Conservation (phyloP, 2,797 vertebrate species). For the Perodicticus potto region DNA sequence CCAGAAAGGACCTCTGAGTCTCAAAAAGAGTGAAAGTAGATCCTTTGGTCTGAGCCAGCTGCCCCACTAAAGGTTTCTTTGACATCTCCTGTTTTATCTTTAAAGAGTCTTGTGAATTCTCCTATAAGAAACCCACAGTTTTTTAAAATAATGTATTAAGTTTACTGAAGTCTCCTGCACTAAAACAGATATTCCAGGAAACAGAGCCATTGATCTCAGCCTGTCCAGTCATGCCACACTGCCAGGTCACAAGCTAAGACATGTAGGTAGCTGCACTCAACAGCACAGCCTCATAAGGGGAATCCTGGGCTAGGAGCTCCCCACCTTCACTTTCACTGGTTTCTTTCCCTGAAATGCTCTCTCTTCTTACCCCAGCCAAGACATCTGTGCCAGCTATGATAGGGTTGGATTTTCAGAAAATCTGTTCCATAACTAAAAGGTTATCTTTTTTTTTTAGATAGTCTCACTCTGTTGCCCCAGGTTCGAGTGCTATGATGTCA, state of each 20-base stretch:
- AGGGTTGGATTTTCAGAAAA: background rate
- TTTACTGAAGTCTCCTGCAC: background rate
- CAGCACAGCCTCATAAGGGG: background rate
- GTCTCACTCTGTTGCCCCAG: too few relatives aligned
- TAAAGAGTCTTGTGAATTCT: background rate
- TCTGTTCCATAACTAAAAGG: background rate
- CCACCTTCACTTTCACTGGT: background rate
- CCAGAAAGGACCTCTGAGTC: background rate
- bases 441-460: background rate
- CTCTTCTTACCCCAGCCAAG: background rate
- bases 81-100: slow-evolving; percentile 18
- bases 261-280: background rate
- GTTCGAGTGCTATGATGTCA: too few relatives aligned
- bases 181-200: slow-evolving; percentile 34
- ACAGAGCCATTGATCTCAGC: background rate
- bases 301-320: background rate
- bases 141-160: slow-evolving; percentile 1
- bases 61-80: background rate
- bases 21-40: background rate
- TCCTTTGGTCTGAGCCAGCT: background rate
- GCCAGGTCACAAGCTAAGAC: background rate
- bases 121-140: slow-evolving; percentile 18
- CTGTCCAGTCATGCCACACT: background rate
- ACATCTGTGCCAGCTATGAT: background rate
- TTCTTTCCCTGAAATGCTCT: background rate